These are phyloP conservation scores for Antheraea pernyi DNA, from an alignment of 1,140 invertebrate species.

Conservation along the genomic window DNA sequence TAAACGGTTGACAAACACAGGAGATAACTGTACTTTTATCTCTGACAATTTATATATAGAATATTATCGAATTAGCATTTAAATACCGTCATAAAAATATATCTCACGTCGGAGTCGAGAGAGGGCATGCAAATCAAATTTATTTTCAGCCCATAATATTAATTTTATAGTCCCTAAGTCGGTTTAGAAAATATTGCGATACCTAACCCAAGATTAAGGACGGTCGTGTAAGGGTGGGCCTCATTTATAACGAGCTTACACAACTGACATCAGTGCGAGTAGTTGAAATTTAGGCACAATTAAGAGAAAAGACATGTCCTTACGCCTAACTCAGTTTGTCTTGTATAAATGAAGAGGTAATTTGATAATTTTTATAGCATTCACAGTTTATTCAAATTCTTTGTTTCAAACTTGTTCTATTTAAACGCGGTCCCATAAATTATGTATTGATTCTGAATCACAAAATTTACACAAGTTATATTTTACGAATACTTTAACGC, in stretches of 20 bases:
- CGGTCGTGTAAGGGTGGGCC: conserved; percentile 2
- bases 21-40: too few species aligned
- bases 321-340: background rate
- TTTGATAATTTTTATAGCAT: background rate
- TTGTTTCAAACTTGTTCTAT: too few species aligned
- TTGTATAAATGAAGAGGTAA: background rate
- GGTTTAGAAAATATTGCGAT: conserved; percentile 12
- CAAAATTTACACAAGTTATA: too few species aligned
- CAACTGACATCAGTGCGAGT: conserved; percentile 9
- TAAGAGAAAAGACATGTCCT: background rate
- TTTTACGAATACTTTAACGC: too few species aligned
- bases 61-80: too few species aligned
- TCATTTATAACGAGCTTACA: conserved; percentile 12
- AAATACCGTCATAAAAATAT: too few species aligned
- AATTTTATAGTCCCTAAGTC: conserved; percentile 9
- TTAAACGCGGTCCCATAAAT: too few species aligned
- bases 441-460: too few species aligned
- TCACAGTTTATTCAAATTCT: too few species aligned
- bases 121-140: background rate
- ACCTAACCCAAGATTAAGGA: conserved; percentile 11
- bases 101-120: too few species aligned
- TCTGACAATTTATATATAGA: too few species aligned
- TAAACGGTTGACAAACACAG: too few species aligned
- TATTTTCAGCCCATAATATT: conserved; percentile 1
- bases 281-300: conserved; percentile 12